Evolutionary conservation across 2,888 invertebrate species (phyloP).

Genomic region (Capitulum mitella): DNA sequence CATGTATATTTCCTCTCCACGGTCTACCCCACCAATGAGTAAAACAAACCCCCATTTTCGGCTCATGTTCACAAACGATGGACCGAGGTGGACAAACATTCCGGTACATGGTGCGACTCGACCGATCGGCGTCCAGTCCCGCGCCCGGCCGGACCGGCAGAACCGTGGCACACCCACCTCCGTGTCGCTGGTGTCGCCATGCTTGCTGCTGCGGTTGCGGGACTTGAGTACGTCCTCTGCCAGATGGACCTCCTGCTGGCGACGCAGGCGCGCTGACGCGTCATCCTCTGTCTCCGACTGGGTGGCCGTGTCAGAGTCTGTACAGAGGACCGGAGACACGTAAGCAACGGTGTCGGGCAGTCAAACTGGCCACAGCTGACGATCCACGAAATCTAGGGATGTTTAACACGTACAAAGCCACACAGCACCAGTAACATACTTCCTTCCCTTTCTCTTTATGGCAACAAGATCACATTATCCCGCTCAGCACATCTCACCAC

Average conservation of each 20-base stretch:
- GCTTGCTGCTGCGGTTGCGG: conserved; percentile 6
- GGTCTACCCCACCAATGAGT: too few species aligned
- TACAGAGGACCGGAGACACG: conserved; percentile 47
- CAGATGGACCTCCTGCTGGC: conserved; percentile 55
- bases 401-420: too few species aligned
- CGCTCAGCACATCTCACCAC: too few species aligned
- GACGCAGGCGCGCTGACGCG: conserved; percentile 57
- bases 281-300: conserved; percentile 60
- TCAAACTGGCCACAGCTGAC: too few species aligned
- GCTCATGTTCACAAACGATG: too few species aligned
- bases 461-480: too few species aligned
- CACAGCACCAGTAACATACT: too few species aligned
- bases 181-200: conserved; percentile 6
- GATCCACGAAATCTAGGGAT: too few species aligned
- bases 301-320: conserved; percentile 56
- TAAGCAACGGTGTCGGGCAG: not conserved
- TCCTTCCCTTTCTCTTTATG: too few species aligned
- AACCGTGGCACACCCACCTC: not conserved
- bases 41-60: too few species aligned
- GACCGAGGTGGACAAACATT: too few species aligned
- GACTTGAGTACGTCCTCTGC: conserved; percentile 20
- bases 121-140: not conserved
- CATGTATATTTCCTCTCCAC: too few species aligned
- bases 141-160: not conserved
- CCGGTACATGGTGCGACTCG: not conserved